Evolutionary conservation across 1,140 invertebrate genomes (phyloP).

Genomic region (Pachypeltis micranthus): DNA sequence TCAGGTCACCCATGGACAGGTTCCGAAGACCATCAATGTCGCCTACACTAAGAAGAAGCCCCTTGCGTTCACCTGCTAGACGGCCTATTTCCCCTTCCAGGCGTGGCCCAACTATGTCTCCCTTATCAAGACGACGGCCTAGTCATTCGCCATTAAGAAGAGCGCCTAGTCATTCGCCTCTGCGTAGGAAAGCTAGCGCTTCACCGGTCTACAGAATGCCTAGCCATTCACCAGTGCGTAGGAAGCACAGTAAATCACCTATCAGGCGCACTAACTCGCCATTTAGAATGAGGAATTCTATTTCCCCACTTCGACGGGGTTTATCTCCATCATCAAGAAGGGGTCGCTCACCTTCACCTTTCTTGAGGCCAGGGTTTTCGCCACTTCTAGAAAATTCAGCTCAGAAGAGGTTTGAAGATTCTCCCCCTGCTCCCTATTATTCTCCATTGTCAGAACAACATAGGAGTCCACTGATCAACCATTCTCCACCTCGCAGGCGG

Average conservation of each 20-base stretch:
- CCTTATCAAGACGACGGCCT: background rate
- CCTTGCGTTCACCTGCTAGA: background rate
- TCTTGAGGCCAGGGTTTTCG: background rate
- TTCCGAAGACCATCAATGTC: too few species aligned
- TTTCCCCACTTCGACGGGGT: background rate
- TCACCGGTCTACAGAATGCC: background rate
- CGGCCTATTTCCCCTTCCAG: background rate
- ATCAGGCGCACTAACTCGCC: background rate
- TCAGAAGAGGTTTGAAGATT: background rate
- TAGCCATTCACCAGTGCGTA: too few species aligned
- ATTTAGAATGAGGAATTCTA: background rate
- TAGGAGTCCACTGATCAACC: background rate
- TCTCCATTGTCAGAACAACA: background rate
- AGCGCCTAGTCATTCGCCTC: constrained; percentile 5
- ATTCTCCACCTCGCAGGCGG: background rate
- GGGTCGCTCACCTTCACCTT: background rate
- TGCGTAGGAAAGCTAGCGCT: background rate
- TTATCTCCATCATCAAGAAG: background rate
- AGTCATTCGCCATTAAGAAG: background rate
- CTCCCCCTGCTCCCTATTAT: background rate
- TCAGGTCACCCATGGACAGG: too few species aligned
- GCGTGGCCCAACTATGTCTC: background rate
- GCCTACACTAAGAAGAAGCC: background rate
- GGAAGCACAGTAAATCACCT: too few species aligned
- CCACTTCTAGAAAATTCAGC: background rate